phyloP scores from a whole-genome alignment of 2,797 vertebrate species.

The Pagetopsis macropterus region DNA sequence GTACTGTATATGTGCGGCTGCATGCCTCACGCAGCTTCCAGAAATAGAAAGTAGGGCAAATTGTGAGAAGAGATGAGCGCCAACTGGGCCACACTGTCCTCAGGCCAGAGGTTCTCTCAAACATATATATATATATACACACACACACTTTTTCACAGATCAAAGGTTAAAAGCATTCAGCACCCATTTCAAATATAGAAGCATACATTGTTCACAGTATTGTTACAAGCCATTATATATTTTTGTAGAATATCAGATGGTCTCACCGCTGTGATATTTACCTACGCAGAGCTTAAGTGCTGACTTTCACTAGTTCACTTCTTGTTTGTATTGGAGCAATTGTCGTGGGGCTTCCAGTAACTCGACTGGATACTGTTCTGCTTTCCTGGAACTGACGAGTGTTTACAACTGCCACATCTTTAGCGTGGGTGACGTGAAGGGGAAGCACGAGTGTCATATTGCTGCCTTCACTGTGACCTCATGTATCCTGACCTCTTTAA shows the following conservation, averaged over 20 bases:
- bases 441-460: neutral
- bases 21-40: slow-evolving; percentile 72
- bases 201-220: neutral
- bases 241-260: neutral
- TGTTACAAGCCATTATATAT: neutral
- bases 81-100: slow-evolving; percentile 61
- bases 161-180: neutral
- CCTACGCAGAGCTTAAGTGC: neutral
- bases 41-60: slow-evolving; percentile 78
- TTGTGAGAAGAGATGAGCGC: slow-evolving; percentile 56
- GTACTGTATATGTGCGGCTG: slow-evolving; percentile 18
- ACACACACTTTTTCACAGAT: neutral
- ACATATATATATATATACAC: slow-evolving; percentile 9
- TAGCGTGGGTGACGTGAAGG: slow-evolving; percentile 3
- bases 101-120: slow-evolving; percentile 30
- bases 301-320: slow-evolving; percentile 10
- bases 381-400: neutral
- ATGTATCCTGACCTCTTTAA: slow-evolving; percentile 65
- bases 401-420: slow-evolving; percentile 7
- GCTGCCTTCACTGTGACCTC: slow-evolving; percentile 72
- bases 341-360: slow-evolving; percentile 1
- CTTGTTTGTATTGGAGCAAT: slow-evolving; percentile 4
- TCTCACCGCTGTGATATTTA: neutral
- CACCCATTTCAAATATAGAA: neutral
- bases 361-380: neutral